Evolutionary conservation across 2,888 invertebrate species (phyloP), one percentile per base, ranked within the genome.

Genomic region (Eilema caniola): DNA sequence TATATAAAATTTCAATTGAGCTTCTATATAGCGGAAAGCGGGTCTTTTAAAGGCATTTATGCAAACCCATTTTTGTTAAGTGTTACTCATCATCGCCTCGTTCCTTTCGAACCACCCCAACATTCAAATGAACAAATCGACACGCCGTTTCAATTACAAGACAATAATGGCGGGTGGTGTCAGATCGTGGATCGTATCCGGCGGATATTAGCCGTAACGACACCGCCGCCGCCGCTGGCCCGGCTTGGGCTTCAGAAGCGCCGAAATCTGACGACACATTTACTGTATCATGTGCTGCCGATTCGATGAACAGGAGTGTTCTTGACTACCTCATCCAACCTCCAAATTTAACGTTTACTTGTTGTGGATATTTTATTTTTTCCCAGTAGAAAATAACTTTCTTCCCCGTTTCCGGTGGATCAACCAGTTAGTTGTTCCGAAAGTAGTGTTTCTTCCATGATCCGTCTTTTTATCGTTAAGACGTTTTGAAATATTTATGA

Each of bases 221-320:
- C 87, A 83, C 82, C 82, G 79, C 80, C 80, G 79, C 82, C 79
- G 80, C n/a, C n/a, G n/a, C n/a, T n/a, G n/a, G n/a, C n/a, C n/a
- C 80, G 79, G 81, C 80, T 71, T 76, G 81, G 80, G 83, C 90
- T 89, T 91, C 91, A 90, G 86, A 89, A 82, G 85, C 81, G 83
- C 92, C 92, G 92, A 93, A 92, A 87, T 91, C 87, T 86, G 94
- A 92, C 89, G 95, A 95, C 93, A 93, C 83, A 90, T 95, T 93
- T 93, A 94, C 86, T 83, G 83, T 87, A 83, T 86, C 85, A 83
- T 57, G 41, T 24, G 59, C 59, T 61, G 47, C 23, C 41, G 56
- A 62, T 69, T 69, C 69, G 47, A 47, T 62, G 66, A 71, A 71
- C 33, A 66, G 23, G 41, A 56, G 37, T 37, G 41, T 61, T 65